Conservation (phyloP, 2,113 vertebrate species). For the Coracopsis vasa region DNA sequence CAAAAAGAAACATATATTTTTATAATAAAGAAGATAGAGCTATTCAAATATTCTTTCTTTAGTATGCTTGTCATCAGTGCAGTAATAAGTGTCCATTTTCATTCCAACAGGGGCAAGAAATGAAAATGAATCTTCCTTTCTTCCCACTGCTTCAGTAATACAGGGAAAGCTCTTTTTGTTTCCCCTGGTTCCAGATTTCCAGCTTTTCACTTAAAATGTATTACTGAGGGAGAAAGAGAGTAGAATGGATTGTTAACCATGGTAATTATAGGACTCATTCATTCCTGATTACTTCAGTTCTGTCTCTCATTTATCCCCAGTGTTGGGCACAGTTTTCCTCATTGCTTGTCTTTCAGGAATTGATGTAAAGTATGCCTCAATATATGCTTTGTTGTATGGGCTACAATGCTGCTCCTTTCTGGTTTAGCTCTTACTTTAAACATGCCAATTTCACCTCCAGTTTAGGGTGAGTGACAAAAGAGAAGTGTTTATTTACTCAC, state of each 20-base stretch:
- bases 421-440: neutral
- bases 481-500: conserved; percentile 3
- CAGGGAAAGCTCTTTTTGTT: neutral
- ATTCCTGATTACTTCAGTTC: conserved; percentile 3
- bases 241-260: neutral
- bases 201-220: neutral
- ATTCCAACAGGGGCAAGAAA: neutral
- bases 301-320: neutral
- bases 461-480: conserved; percentile 3
- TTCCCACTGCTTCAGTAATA: neutral
- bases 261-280: conserved; percentile 2
- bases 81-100: neutral
- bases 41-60: neutral
- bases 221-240: neutral
- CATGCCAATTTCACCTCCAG: neutral
- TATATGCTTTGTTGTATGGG: neutral
- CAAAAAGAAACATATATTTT: neutral
- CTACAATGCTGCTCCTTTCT: neutral
- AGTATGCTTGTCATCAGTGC: neutral
- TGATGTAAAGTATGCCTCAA: neutral
- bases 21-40: neutral
- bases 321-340: neutral
- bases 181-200: neutral
- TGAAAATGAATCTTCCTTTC: neutral
- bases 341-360: conserved; percentile 15